phyloP scores from a whole-genome alignment of 1,140 invertebrate species.

The Ridgeia piscesae region DNA sequence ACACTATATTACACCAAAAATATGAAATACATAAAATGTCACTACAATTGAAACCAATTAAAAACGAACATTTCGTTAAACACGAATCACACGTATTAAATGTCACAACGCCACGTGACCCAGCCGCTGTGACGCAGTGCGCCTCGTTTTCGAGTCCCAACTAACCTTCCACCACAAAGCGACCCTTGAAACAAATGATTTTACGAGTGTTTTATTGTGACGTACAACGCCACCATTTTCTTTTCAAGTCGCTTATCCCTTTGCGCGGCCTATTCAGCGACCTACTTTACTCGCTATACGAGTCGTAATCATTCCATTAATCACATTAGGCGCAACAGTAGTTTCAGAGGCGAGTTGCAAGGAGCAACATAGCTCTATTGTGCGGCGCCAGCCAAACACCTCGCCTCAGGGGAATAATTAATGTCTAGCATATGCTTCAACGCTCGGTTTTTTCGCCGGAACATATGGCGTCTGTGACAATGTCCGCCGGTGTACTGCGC shows the following conservation, averaged over 20 bases:
- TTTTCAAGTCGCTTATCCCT: neutral
- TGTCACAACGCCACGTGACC: neutral
- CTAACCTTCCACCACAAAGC: neutral
- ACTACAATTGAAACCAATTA: too few species aligned
- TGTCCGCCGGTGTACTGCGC: neutral
- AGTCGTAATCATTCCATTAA: conserved; percentile 1
- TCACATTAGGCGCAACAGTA: neutral
- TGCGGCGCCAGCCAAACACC: neutral
- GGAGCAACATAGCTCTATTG: neutral
- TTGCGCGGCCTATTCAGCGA: neutral
- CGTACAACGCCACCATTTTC: neutral
- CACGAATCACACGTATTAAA: too few species aligned
- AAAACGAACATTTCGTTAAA: too few species aligned
- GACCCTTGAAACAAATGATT: neutral
- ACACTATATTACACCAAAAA: too few species aligned
- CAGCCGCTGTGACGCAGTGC: neutral
- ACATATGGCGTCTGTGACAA: neutral
- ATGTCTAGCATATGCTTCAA: neutral
- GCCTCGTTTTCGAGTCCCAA: neutral
- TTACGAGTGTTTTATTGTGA: conserved; percentile 6
- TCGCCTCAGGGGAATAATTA: neutral
- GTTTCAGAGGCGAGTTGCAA: neutral
- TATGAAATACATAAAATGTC: too few species aligned
- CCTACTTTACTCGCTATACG: neutral
- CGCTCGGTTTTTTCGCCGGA: neutral